Evolutionary conservation across 1,140 invertebrate genomes (phyloP).

Genomic region (Gonioctena quinquepunctata): DNA sequence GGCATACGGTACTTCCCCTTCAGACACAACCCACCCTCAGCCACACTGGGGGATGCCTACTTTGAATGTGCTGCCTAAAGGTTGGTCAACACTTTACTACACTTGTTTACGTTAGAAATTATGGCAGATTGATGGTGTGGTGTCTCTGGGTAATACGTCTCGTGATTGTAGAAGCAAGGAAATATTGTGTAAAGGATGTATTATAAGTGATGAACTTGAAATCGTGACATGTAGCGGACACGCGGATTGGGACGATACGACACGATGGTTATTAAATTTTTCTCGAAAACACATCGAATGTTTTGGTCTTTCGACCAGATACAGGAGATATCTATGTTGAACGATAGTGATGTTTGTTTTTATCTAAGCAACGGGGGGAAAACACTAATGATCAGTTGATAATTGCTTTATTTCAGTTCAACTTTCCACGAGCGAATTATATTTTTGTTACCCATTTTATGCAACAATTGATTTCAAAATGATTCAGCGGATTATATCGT

Average conservation of each 20-base stretch:
- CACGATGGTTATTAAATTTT: too few species aligned
- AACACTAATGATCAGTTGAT: not conserved
- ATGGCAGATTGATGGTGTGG: not conserved
- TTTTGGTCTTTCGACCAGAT: too few species aligned
- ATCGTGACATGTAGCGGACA: not conserved
- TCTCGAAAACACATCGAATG: too few species aligned
- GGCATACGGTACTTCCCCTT: constrained; percentile 10
- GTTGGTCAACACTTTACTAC: not conserved
- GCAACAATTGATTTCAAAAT: constrained; percentile 6
- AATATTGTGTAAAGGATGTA: not conserved
- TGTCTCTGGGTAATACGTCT: not conserved
- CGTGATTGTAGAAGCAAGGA: not conserved
- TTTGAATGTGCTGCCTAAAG: not conserved
- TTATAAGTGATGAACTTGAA: not conserved
- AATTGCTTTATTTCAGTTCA: not conserved
- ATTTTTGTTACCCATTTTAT: not conserved
- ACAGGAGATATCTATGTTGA: too few species aligned
- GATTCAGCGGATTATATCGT: not conserved
- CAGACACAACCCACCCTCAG: constrained; percentile 3
- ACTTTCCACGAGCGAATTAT: not conserved
- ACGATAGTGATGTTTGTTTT: too few species aligned
- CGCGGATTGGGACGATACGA: too few species aligned
- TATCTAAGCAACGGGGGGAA: not conserved
- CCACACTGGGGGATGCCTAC: constrained; percentile 6
- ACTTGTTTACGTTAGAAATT: not conserved